Evolutionary conservation across 2,113 vertebrate species (phyloP).

Genomic region (Nycticryphes semicollaris): DNA sequence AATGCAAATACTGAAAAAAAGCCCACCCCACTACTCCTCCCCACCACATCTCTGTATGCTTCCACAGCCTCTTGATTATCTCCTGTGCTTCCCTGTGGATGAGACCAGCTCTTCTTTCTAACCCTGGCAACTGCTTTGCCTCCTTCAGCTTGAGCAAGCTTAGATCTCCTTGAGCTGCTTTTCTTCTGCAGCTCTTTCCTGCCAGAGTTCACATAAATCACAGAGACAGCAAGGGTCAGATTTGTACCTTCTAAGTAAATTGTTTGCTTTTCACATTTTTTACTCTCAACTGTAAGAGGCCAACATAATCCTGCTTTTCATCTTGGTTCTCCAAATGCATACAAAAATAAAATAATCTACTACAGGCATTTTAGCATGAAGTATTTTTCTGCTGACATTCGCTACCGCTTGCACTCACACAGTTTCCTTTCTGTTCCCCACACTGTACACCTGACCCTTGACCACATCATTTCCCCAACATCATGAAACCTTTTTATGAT

Average conservation of each 20-base stretch:
- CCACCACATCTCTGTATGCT: neutral
- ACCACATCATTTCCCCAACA: neutral
- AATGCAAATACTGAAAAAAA: neutral
- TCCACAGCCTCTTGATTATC: neutral
- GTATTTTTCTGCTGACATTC: neutral
- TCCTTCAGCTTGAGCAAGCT: neutral
- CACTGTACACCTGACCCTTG: neutral
- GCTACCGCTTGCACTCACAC: neutral
- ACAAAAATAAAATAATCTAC: neutral
- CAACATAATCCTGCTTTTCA: neutral
- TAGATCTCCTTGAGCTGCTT: neutral
- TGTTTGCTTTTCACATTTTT: neutral
- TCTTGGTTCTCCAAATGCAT: neutral
- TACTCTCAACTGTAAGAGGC: neutral
- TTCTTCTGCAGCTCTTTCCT: neutral
- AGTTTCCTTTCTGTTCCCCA: neutral
- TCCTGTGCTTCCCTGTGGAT: neutral
- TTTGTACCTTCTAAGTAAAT: neutral
- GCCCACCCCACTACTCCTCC: neutral
- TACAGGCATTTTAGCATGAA: neutral
- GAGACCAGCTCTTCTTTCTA: neutral
- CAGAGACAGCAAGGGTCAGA: neutral
- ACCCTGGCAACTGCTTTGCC: neutral
- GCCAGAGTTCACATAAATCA: neutral
- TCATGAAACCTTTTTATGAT: neutral